These are phyloP conservation scores for Cydia strobilella DNA, from an alignment of 1,140 invertebrate species.

Conservation along the genomic window DNA sequence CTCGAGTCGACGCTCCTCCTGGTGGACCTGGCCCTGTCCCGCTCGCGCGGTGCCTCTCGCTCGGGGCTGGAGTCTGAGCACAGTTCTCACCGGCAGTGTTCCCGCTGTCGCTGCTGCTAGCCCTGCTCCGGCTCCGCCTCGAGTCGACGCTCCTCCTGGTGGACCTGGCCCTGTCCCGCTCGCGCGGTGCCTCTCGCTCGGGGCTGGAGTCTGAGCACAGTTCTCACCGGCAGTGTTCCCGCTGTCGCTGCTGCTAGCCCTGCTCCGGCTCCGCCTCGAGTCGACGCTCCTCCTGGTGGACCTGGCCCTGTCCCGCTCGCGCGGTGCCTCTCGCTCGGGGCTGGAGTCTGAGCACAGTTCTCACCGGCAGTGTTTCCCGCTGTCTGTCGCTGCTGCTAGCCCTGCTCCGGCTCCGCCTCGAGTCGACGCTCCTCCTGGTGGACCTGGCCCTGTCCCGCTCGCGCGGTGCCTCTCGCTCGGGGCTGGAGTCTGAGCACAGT, in stretches of 20 bases:
- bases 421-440: background rate
- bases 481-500: background rate
- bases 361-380: constrained; percentile 52
- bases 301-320: too few relatives aligned
- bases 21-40: constrained; percentile 28
- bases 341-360: too few relatives aligned
- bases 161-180: constrained; percentile 28
- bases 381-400: constrained; percentile 41
- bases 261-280: constrained; percentile 30
- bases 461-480: too few relatives aligned
- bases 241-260: constrained; percentile 31
- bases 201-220: background rate
- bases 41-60: too few relatives aligned
- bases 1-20: constrained; percentile 20
- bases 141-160: constrained; percentile 20
- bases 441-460: too few relatives aligned
- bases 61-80: too few relatives aligned
- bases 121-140: constrained; percentile 31
- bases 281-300: background rate
- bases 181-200: too few relatives aligned
- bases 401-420: constrained; percentile 35
- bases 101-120: constrained; percentile 35
- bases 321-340: too few relatives aligned
- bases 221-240: background rate
- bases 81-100: constrained; percentile 42